Conservation (phyloP, 2,113 vertebrate genomes). For the Phyllostomus hastatus region DNA sequence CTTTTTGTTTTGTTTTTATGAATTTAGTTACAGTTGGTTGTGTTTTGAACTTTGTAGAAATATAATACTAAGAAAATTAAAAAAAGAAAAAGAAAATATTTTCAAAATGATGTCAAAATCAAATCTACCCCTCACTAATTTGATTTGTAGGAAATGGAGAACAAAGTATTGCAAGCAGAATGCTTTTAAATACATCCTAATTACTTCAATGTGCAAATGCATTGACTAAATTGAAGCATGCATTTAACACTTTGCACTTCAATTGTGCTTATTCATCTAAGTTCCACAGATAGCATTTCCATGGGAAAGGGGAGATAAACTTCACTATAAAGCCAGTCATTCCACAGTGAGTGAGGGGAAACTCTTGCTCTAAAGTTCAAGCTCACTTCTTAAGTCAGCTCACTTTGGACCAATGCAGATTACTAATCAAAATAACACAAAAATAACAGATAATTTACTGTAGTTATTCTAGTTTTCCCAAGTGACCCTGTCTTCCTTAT, state of each 20-base stretch:
- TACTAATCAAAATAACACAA: conserved; percentile 47
- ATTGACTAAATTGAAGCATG: conserved; percentile 80
- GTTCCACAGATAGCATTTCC: conserved; percentile 59
- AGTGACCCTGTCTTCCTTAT: neutral
- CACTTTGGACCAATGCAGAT: conserved; percentile 33
- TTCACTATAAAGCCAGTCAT: conserved; percentile 14
- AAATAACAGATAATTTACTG: conserved; percentile 43
- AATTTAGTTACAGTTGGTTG: conserved; percentile 85
- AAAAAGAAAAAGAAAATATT: conserved; percentile 87
- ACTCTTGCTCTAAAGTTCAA: conserved; percentile 38
- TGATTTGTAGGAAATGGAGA: conserved; percentile 87
- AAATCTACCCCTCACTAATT: conserved; percentile 86
- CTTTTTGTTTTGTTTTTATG: conserved; percentile 83
- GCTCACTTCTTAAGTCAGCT: conserved; percentile 2
- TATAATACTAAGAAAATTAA: conserved; percentile 86
- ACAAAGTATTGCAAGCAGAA: conserved; percentile 85
- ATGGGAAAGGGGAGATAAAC: neutral
- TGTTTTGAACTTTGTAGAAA: conserved; percentile 85
- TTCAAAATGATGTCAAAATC: conserved; percentile 87
- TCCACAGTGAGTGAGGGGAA: neutral
- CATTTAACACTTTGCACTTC: conserved; percentile 78
- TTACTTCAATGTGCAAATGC: conserved; percentile 87
- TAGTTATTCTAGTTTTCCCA: conserved; percentile 30
- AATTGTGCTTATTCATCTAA: conserved; percentile 63
- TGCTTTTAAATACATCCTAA: conserved; percentile 86